Evolutionary conservation across 2,113 vertebrate genomes (phyloP).

Genomic region (Cercocebus atys): DNA sequence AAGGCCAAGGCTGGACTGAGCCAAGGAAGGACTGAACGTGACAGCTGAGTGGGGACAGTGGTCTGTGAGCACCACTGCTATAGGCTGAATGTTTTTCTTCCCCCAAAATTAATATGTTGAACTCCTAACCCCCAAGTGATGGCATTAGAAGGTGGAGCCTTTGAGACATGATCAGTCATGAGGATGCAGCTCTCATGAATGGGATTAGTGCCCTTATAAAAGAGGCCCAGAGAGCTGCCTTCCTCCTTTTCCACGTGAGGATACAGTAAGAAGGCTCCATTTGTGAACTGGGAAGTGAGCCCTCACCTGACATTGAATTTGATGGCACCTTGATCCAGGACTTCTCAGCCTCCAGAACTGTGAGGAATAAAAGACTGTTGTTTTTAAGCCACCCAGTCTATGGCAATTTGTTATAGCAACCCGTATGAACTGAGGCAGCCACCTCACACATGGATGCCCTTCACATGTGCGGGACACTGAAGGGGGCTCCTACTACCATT

Average conservation of each 20-base stretch:
- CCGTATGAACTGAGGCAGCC: too few species aligned
- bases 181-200: background rate
- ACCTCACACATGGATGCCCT: background rate
- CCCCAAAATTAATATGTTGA: background rate
- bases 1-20: background rate
- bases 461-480: fast-evolving
- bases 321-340: too few species aligned
- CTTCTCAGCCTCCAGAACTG: background rate
- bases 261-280: background rate
- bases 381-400: background rate
- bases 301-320: background rate
- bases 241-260: background rate
- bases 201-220: background rate
- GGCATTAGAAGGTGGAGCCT: background rate
- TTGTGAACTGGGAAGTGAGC: background rate
- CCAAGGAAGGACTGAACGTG: background rate
- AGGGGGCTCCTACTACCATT: too few species aligned
- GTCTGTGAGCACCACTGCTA: background rate
- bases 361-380: background rate
- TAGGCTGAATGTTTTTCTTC: background rate
- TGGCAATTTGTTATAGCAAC: background rate
- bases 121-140: background rate
- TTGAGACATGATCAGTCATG: background rate
- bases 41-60: background rate
- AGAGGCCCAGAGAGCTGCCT: background rate